Percentiles rank a stretch among this genome's conserved stretches.
Conservation (phyloP, 2,113 vertebrate genomes). For the Megaceryle maxima region DNA sequence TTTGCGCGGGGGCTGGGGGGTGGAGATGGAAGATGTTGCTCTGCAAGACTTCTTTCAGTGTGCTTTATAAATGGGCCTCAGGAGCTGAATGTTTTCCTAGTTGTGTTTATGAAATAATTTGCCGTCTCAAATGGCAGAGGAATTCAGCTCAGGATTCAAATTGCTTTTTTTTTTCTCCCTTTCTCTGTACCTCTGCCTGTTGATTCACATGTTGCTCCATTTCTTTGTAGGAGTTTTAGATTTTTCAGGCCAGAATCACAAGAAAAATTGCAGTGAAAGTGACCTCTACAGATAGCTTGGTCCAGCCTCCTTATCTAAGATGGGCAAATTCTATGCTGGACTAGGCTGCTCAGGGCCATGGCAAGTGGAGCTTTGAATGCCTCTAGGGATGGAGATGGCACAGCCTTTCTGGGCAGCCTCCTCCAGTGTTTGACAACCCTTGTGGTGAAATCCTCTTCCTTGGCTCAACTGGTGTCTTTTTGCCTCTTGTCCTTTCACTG, state of each 20-base stretch:
- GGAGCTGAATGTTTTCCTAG: neutral
- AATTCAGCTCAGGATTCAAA: neutral
- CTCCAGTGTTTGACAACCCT: neutral
- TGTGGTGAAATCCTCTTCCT: neutral
- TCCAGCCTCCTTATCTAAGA: neutral
- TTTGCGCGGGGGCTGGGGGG: neutral
- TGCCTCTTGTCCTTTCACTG: neutral
- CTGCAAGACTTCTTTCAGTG: neutral
- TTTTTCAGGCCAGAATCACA: neutral
- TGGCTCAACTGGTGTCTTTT: neutral
- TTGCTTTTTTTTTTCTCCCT: neutral
- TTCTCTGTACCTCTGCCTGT: neutral
- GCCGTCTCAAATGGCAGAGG: neutral
- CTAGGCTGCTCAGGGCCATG: neutral
- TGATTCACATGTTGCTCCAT: rapidly evolving
- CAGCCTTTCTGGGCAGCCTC: neutral
- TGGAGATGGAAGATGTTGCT: neutral
- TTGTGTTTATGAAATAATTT: neutral
- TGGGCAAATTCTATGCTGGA: neutral
- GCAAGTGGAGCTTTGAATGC: neutral
- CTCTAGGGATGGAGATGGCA: too few relatives aligned
- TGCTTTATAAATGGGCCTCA: neutral
- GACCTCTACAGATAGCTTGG: neutral
- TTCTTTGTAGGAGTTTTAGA: neutral
- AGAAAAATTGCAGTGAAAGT: neutral